Evolutionary conservation across 1,140 invertebrate species (phyloP).

Genomic region (Notospermus geniculatus): DNA sequence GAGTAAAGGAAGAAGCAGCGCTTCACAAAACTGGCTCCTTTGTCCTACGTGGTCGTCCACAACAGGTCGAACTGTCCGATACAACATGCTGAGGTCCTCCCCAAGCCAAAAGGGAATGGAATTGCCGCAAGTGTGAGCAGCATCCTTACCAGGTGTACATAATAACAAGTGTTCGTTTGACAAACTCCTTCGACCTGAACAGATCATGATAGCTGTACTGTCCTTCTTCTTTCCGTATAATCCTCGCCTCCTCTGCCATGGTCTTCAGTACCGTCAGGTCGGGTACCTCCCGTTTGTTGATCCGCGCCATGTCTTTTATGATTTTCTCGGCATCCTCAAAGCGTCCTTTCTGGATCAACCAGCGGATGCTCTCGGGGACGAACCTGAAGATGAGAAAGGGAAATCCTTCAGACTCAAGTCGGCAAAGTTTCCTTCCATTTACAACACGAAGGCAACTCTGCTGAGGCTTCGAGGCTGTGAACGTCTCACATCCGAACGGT

Average conservation of each 20-base stretch:
- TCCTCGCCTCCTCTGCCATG: neutral
- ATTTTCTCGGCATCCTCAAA: constrained; percentile 33
- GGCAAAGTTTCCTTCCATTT: too few species aligned
- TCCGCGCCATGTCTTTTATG: constrained; percentile 26
- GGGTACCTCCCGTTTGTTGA: constrained; percentile 24
- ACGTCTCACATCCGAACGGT: too few species aligned
- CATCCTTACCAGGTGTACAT: neutral
- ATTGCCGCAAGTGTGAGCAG: too few species aligned
- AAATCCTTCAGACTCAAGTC: too few species aligned
- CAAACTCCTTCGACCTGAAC: neutral
- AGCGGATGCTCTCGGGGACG: constrained; percentile 41
- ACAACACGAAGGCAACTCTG: too few species aligned
- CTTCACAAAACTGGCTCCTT: too few species aligned
- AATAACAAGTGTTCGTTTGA: neutral
- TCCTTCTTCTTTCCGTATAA: neutral
- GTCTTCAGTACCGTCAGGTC: neutral
- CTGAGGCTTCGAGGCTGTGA: too few species aligned
- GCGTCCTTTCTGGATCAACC: constrained; percentile 30
- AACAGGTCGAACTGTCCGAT: too few species aligned
- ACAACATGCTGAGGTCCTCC: too few species aligned
- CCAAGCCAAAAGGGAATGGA: too few species aligned
- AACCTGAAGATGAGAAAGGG: constrained; percentile 22
- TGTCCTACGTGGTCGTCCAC: too few species aligned
- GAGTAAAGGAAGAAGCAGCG: too few species aligned
- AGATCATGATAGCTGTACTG: constrained; percentile 4